Evolutionary conservation across 2,113 vertebrate species (phyloP), one percentile per base, ranked within the genome.

Genomic region (Coturnix japonica): DNA sequence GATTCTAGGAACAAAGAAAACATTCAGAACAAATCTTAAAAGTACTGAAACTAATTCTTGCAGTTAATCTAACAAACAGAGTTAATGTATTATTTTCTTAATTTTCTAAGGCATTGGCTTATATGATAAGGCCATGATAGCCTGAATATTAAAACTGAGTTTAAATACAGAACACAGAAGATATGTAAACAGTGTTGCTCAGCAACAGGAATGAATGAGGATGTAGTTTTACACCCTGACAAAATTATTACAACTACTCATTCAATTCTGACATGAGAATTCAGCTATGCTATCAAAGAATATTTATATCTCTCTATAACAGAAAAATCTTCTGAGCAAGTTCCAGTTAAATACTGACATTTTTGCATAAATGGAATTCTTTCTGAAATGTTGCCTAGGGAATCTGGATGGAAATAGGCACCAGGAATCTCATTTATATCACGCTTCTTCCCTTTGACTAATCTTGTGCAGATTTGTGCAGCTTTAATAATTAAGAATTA

Each of bases 281-380:
- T 84, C 57, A 59, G 49, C 73, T 56, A 7, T 60, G 54, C 22
- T 81, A 89, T 46, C 59, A 66, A 14, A 65, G 53, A 76, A 76
- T 70, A 85, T 85, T 85, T 83, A 13, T 46, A 79, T 46, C 60
- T 73, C 89, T 61, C 54, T 33, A 47, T 49, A 90, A 84, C 39
- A 76, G 21, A 66, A 33, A 78, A 23, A 80, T 64, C 73, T 73
- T 81, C 41, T 17, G 44, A 86, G 53, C 12, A 41, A 92, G 11
- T 87, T 87, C 51, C 84, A 37, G 41, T 93, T 94, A 92, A 96
- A 96, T 81, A 94, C 39, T 79, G 63, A 92, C 63, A 46, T 54
- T 75, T 93, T 75, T 76, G 39, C 72, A 60, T 22, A 74, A 71
- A 73, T 0, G 3, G 20, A 93, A 63, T 35, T 73, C 35, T 51